Percentiles rank a stretch among this genome's conserved stretches.
Evolutionary conservation across 2,797 vertebrate genomes (phyloP).

Genomic region (Phoxinus dragarum): DNA sequence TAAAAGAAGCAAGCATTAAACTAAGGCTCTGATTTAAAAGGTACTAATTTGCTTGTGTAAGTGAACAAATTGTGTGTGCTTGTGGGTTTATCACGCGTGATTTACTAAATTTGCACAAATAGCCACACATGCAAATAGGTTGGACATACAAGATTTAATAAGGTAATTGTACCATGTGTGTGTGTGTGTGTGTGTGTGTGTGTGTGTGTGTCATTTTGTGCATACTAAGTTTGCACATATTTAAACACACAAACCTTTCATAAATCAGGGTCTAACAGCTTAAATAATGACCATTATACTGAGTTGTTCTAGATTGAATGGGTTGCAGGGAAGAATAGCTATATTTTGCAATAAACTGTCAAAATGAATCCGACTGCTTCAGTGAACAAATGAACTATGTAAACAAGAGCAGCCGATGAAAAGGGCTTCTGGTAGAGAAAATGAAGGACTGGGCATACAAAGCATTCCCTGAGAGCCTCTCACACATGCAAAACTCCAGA

Average conservation of each 20-base stretch:
- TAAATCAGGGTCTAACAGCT: neutral
- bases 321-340: neutral
- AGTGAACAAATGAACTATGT: conserved; percentile 20
- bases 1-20: neutral
- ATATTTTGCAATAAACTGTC: conserved; percentile 1
- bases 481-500: conserved; percentile 40
- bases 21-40: neutral
- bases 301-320: neutral
- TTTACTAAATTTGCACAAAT: neutral
- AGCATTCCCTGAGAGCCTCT: conserved; percentile 37
- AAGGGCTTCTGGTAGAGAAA: conserved; percentile 34
- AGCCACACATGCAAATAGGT: too few species aligned
- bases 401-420: conserved; percentile 43
- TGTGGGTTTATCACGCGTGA: neutral
- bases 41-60: neutral
- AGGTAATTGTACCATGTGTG: neutral
- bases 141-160: too few species aligned
- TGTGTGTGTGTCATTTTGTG: neutral
- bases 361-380: conserved; percentile 18
- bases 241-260: neutral
- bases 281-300: neutral
- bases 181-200: neutral
- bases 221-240: neutral
- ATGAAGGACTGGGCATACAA: conserved; percentile 47
- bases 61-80: neutral